Percentiles rank a stretch among this genome's conserved stretches.
Conservation (phyloP, 2,888 invertebrate genomes). For the Nebria brevicollis region DNA sequence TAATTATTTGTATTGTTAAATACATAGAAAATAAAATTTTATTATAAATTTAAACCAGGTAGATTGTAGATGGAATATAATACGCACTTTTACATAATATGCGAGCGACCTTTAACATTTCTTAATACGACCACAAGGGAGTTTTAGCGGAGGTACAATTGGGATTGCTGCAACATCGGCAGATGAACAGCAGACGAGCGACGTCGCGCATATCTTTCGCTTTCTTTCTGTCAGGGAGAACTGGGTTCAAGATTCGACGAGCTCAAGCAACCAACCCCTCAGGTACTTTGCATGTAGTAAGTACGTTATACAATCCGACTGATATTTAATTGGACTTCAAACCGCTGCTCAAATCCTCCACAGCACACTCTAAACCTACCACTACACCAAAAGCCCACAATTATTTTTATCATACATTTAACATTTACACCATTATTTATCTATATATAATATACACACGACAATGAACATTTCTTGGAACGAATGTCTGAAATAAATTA, state of each 20-base stretch:
- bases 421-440: too few relatives aligned
- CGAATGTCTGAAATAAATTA: too few relatives aligned
- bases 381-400: neutral
- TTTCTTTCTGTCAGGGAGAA: neutral
- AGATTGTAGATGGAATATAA: too few relatives aligned
- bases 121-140: conserved; percentile 1
- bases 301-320: conserved; percentile 46
- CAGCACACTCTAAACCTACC: conserved; percentile 9
- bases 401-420: too few relatives aligned
- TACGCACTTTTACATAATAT: neutral
- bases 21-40: too few relatives aligned
- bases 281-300: conserved; percentile 46
- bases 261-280: conserved; percentile 8
- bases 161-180: neutral
- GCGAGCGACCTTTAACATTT: neutral
- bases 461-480: too few relatives aligned
- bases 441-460: too few relatives aligned
- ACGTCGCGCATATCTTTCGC: neutral
- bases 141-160: neutral
- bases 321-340: conserved; percentile 57
- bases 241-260: neutral
- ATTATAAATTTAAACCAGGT: too few relatives aligned
- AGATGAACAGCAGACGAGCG: neutral
- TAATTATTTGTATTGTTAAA: neutral
- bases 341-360: conserved; percentile 49